Evolutionary conservation across 2,888 invertebrate genomes (phyloP).

Genomic region (Xestia ashworthii): DNA sequence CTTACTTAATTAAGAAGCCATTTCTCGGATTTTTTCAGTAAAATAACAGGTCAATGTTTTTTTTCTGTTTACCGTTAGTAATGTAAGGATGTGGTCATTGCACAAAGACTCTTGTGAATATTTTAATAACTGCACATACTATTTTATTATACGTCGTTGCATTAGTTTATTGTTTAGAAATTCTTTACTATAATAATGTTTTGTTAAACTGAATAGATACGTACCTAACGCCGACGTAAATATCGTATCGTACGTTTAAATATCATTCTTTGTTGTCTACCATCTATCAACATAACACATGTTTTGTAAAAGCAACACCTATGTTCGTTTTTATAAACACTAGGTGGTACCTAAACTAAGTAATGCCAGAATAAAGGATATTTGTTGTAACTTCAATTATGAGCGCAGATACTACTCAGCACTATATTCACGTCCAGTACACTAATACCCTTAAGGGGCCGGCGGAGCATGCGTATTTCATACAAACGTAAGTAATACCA

Average conservation of each 20-base stretch:
- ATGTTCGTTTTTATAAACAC: background rate
- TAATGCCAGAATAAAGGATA: background rate
- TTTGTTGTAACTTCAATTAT: background rate
- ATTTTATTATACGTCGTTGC: background rate
- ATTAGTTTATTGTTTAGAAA: background rate
- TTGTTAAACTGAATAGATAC: background rate
- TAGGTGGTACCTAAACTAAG: background rate
- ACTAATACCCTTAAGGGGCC: too few relatives aligned
- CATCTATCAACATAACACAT: background rate
- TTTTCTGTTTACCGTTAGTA: slow-evolving; percentile 37
- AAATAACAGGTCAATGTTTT: slow-evolving; percentile 17
- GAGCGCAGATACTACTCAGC: background rate
- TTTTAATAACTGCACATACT: background rate
- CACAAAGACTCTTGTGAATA: slow-evolving; percentile 32
- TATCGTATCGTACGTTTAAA: too few relatives aligned
- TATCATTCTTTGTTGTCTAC: background rate
- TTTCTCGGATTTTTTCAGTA: background rate
- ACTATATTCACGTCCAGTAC: too few relatives aligned
- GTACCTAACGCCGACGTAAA: too few relatives aligned
- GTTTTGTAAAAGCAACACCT: background rate
- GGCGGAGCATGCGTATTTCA: too few relatives aligned
- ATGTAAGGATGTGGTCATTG: slow-evolving; percentile 37
- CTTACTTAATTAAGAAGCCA: background rate
- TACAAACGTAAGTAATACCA: too few relatives aligned
- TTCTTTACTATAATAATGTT: background rate